Percentiles rank a stretch among this genome's conserved stretches.
Evolutionary conservation across 2,797 vertebrate genomes (phyloP).

Genomic region (Glyptemys insculpta): DNA sequence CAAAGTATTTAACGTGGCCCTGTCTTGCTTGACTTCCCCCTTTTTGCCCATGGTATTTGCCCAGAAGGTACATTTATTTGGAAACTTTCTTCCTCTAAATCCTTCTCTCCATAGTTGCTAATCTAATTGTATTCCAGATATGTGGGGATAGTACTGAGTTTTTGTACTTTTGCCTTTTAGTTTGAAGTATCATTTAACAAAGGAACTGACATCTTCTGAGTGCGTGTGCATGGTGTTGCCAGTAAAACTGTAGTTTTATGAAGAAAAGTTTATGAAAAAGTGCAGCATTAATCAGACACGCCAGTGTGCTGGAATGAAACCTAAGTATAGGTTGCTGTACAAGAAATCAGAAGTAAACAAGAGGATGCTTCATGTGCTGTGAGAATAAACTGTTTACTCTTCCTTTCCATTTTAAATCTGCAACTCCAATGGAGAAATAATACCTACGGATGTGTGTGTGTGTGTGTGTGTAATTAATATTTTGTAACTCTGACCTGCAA

Average conservation of each 20-base stretch:
- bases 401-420: slow-evolving; percentile 4
- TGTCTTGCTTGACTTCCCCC: background rate
- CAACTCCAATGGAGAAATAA: slow-evolving; percentile 33
- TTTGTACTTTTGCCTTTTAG: slow-evolving; percentile 9
- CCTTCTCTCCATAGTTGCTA: background rate
- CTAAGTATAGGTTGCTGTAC: slow-evolving; percentile 32
- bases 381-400: slow-evolving; percentile 25
- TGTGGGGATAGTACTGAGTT: background rate
- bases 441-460: background rate
- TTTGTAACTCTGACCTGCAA: background rate
- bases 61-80: slow-evolving; percentile 13
- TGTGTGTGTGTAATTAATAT: background rate
- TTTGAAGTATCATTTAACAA: background rate
- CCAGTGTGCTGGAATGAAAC: background rate
- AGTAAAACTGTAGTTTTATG: background rate
- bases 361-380: slow-evolving; percentile 44
- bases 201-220: background rate
- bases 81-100: background rate
- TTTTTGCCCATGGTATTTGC: background rate
- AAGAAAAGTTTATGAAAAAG: background rate
- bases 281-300: background rate
- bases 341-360: slow-evolving; percentile 47
- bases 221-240: background rate
- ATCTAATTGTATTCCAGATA: slow-evolving; percentile 6
- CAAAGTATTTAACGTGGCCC: background rate